Base-by-base conservation (phyloP, 1,140 invertebrate genomes). In the Prorops nasuta region DNA sequence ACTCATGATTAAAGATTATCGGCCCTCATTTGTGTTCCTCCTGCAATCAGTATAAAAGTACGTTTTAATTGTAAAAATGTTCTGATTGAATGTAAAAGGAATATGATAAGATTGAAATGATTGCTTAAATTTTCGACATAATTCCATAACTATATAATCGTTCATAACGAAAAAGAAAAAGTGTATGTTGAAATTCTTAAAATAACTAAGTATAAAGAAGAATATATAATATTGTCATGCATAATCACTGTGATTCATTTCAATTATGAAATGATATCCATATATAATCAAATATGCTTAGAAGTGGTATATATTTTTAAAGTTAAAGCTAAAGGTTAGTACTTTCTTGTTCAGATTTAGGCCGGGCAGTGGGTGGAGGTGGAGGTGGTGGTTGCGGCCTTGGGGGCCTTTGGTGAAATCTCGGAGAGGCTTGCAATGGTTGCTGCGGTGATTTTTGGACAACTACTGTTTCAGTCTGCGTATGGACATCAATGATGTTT, bases 401-500 rank as follows among this genome's bases (percentile, higher is more conserved):
- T 2, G 74, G 75, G 19, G 72, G 70, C 40, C 74, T 64, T 38
- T 74, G 75, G 32, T 65, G 60, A 50, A 71, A 67, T 41, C 74
- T 64, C 12, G 75, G 74, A 3, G 73, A 76, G 2, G 66, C 65
- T 1, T 73, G 72, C 6, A 64, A 62, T 2, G 60, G 64, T 34
- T 69, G 65, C 40, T 68, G 69, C 10, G 64, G 66, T 20, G 67
- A 69, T 44, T 69, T 71, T 15, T 62, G 52, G 3, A 69, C 56
- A 35, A 69, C 56, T 12, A 68, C 54, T n/a, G 67, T 67, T 38
- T 66, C 58, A 21, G 69, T 66, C 34, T 70, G 70, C 1, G 66
- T 69, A 47, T 78, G 71, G 32, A 77, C 71, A 34, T 80, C 78
- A 37, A 80, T 74, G 36, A 80, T 79, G 46, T 78, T 78, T 3